Evolutionary conservation across 2,797 vertebrate genomes (phyloP), one percentile per base, ranked within the genome.

Genomic region (Zalophus californianus): DNA sequence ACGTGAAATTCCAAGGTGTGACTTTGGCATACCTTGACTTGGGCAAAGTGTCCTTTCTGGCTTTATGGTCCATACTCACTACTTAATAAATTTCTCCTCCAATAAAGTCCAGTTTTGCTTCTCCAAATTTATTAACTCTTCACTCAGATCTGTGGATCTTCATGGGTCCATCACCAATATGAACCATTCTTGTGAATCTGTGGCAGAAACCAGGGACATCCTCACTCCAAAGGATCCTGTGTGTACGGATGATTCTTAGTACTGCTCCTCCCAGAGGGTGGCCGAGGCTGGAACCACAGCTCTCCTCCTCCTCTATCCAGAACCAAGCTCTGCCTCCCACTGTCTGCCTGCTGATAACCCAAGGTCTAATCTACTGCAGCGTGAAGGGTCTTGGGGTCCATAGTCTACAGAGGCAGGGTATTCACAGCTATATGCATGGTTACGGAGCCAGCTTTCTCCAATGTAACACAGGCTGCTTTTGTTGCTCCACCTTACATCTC

Each of bases 41-140:
- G 32, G 3, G 52, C 8, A 64, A 90, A 88, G 25, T 27, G 50
- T 56, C 11, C 16, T 73, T 95, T 72, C 79, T 60, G 50, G 29
- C 21, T 73, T 73, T 56, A 87, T 32, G 14, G 68, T 62, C 23
- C 56, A 83, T 21, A 58, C 5, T 27, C 48, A 70, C 1, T 56
- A 92, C 52, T 83, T 44, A 29, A 80, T 80, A 77, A 83, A 66
- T 52, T 52, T 89, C 41, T 86, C 52, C 68, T 93, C 18, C 16
- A 38, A 56, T 6, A 44, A 86, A 94, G n/a, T 52, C 23, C 11
- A n/a, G 64, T 92, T 90, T 80, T 84, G 27, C 38, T 85, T 96
- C 44, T 73, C 27, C 13, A 27, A 3, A 8, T 52, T 58, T 68
- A 41, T 6, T 27, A n/a, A 54, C 25, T 83, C 66, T 75, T 91